Evolutionary conservation across 2,113 vertebrate species (phyloP).

Genomic region (Notarius quadriscutis): DNA sequence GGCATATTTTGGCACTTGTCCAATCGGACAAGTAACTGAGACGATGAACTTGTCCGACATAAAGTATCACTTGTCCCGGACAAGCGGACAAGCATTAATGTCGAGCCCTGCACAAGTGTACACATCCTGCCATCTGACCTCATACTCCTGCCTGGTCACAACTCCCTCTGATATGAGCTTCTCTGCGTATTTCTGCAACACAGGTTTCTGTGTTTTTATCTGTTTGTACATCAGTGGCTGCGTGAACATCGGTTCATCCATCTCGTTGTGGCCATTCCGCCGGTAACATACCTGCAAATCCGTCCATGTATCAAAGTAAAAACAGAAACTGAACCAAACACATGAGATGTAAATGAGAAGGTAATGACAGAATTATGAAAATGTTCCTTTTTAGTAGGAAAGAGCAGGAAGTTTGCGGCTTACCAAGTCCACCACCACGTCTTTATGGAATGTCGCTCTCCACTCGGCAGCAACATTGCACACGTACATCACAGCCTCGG

Average conservation of each 20-base stretch:
- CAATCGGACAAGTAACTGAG: no score
- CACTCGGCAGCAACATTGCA: conserved; percentile 96
- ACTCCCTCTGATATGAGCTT: conserved; percentile 88
- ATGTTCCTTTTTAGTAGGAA: not conserved
- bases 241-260: conserved; percentile 99
- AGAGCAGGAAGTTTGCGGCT: conserved; percentile 17
- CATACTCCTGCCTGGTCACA: conserved; percentile 89
- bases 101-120: not conserved
- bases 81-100: no score
- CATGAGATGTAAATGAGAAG: not conserved
- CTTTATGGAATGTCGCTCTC: conserved; percentile 95
- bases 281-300: conserved; percentile 86
- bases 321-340: not conserved
- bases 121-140: conserved; percentile 72
- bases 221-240: conserved; percentile 99
- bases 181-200: conserved; percentile 93
- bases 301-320: not conserved
- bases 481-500: conserved; percentile 93
- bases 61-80: no score
- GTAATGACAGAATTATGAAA: not conserved
- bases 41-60: no score
- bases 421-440: conserved; percentile 96
- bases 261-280: conserved; percentile 94
- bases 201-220: conserved; percentile 94
- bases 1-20: no score